Evolutionary conservation across 2,888 invertebrate species (phyloP).

Genomic region (Tuta absoluta): DNA sequence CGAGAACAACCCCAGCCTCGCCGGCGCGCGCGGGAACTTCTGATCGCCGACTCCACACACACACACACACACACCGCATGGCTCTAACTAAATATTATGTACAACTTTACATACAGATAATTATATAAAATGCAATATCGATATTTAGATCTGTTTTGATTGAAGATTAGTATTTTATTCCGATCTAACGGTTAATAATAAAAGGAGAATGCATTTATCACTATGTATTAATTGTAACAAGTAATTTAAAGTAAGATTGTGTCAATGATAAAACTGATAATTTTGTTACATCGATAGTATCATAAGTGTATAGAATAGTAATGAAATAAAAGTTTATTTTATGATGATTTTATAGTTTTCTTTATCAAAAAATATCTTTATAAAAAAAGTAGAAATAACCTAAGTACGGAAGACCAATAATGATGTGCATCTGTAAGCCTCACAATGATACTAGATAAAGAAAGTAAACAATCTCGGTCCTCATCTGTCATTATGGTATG

Average conservation of each 20-base stretch:
- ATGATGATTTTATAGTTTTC: slow-evolving; percentile 46
- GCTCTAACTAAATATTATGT: not conserved
- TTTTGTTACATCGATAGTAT: slow-evolving; percentile 73
- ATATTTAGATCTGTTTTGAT: slow-evolving; percentile 16
- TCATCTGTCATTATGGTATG: too few species aligned
- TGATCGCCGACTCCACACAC: slow-evolving; percentile 52
- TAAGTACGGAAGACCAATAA: too few species aligned
- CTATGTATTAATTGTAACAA: slow-evolving; percentile 53
- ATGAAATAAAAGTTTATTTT: slow-evolving; percentile 73
- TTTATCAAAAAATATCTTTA: slow-evolving; percentile 21
- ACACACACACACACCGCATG: not conserved
- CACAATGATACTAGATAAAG: too few species aligned
- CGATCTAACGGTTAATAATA: slow-evolving; percentile 29
- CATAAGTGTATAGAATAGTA: slow-evolving; percentile 65
- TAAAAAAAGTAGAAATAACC: too few species aligned
- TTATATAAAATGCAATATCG: slow-evolving; percentile 7
- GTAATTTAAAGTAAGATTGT: slow-evolving; percentile 57
- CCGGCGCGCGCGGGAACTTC: slow-evolving; percentile 72
- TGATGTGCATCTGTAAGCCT: too few species aligned
- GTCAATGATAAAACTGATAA: slow-evolving; percentile 62
- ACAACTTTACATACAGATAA: not conserved
- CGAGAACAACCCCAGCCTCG: slow-evolving; percentile 82
- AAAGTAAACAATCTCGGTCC: too few species aligned
- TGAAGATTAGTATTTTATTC: not conserved
- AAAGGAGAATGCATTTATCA: slow-evolving; percentile 66